These are phyloP conservation scores for Saguinus imperator DNA, from an alignment of 2,113 vertebrate genomes.

Conservation along the genomic window DNA sequence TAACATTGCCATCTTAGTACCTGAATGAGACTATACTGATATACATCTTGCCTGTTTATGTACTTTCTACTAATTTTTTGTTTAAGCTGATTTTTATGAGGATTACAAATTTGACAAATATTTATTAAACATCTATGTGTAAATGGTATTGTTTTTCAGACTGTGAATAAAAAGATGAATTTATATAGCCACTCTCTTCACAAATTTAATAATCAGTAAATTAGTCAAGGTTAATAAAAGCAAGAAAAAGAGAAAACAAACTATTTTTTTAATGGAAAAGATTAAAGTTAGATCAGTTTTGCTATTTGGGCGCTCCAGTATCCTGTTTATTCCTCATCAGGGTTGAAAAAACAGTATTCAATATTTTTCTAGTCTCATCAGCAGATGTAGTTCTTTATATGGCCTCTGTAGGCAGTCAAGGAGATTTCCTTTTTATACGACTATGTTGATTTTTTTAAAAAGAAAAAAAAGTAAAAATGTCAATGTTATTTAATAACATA, in stretches of 20 bases:
- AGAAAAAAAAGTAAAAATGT: background rate
- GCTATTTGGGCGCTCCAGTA: background rate
- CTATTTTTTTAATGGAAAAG: conserved; percentile 2
- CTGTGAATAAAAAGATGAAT: conserved; percentile 24
- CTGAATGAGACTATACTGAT: background rate
- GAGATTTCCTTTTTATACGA: background rate
- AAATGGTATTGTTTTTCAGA: background rate
- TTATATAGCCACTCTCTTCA: background rate
- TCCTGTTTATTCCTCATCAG: background rate
- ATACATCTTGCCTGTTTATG: conserved; percentile 35
- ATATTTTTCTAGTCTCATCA: background rate
- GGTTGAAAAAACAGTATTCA: background rate
- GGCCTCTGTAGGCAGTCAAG: background rate
- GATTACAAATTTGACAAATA: background rate
- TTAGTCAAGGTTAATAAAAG: conserved; percentile 43
- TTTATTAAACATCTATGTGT: background rate
- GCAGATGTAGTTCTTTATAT: background rate
- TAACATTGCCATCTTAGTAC: conserved; percentile 58
- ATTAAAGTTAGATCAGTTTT: conserved; percentile 25
- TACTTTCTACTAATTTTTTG: conserved; percentile 56
- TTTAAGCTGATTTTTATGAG: background rate
- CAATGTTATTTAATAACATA: background rate
- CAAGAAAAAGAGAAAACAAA: background rate
- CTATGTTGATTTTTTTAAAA: conserved; percentile 13
- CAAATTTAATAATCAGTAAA: background rate